Percentiles rank a stretch among this genome's conserved stretches.
Evolutionary conservation across 1,140 invertebrate genomes (phyloP).

Genomic region (Drosophila persimilis): DNA sequence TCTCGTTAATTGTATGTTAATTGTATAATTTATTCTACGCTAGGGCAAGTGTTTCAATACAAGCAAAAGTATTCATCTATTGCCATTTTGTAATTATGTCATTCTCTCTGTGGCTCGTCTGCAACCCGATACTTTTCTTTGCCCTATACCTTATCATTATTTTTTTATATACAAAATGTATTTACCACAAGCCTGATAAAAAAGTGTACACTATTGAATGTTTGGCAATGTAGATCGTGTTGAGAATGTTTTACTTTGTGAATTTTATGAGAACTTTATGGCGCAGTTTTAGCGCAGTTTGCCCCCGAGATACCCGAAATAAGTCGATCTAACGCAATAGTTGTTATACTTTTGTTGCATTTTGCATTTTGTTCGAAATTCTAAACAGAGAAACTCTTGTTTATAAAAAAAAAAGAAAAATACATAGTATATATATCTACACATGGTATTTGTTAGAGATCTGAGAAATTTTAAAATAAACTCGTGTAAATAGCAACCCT

Average conservation of each 20-base stretch:
- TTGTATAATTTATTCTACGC: slow-evolving; percentile 66
- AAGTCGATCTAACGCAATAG: slow-evolving; percentile 33
- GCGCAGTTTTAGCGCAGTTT: slow-evolving; percentile 47
- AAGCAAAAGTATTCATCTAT: slow-evolving; percentile 43
- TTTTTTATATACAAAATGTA: slow-evolving; percentile 13
- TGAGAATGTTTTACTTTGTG: slow-evolving; percentile 24
- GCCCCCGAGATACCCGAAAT: not conserved
- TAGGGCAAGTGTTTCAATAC: slow-evolving; percentile 50
- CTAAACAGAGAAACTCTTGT: slow-evolving; percentile 48
- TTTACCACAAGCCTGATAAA: slow-evolving; percentile 12
- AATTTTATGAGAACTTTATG: slow-evolving; percentile 8
- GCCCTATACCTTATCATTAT: slow-evolving; percentile 43
- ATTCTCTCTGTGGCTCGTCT: slow-evolving; percentile 34
- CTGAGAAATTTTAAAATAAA: slow-evolving; percentile 75
- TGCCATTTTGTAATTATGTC: slow-evolving; percentile 69
- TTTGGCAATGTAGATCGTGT: slow-evolving; percentile 15
- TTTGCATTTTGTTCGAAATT: slow-evolving; percentile 45
- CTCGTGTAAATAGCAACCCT: slow-evolving; percentile 73
- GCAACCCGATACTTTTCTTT: slow-evolving; percentile 43
- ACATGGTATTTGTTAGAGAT: slow-evolving; percentile 72
- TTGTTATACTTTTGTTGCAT: slow-evolving; percentile 48
- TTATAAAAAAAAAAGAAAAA: slow-evolving; percentile 53
- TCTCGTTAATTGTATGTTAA: slow-evolving; percentile 64
- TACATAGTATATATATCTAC: slow-evolving; percentile 56
- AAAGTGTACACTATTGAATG: slow-evolving; percentile 37